Evolutionary conservation across 1,140 invertebrate genomes (phyloP).

Genomic region (Zaprionus davidi): DNA sequence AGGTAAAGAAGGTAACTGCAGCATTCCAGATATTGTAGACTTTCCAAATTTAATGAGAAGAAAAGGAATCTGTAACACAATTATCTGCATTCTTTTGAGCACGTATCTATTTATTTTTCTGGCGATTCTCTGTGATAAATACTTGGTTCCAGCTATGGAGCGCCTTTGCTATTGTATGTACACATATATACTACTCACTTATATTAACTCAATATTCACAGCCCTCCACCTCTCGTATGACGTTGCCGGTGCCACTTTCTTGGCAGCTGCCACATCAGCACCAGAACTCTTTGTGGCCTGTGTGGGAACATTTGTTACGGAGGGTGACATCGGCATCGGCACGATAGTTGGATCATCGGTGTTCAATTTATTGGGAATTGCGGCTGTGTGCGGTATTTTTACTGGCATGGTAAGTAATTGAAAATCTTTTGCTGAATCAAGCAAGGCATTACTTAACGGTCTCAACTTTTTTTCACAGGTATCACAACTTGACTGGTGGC

Average conservation of each 20-base stretch:
- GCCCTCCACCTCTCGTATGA: constrained; percentile 91
- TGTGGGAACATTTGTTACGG: constrained; percentile 93
- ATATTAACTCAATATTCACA: constrained; percentile 61
- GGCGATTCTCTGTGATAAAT: constrained; percentile 93
- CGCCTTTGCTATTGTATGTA: constrained; percentile 91
- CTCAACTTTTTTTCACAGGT: constrained; percentile 5
- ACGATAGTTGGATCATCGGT: constrained; percentile 96
- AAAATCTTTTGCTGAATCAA: neutral
- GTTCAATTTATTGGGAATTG: constrained; percentile 96
- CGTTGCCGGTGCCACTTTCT: constrained; percentile 95
- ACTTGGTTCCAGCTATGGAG: constrained; percentile 94
- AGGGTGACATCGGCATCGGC: constrained; percentile 93
- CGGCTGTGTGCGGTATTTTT: constrained; percentile 93
- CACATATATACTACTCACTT: neutral
- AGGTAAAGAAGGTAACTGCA: constrained; percentile 86
- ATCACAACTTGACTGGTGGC: constrained; percentile 89
- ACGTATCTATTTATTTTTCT: constrained; percentile 92
- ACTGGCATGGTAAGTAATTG: neutral
- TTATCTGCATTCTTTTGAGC: constrained; percentile 89
- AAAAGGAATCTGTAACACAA: constrained; percentile 88
- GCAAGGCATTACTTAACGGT: neutral
- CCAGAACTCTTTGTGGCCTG: constrained; percentile 96
- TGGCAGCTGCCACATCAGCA: constrained; percentile 96
- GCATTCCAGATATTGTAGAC: constrained; percentile 89
- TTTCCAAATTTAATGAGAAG: constrained; percentile 91